Conservation (phyloP, 2,113 vertebrate genomes). For the Gymnobelideus leadbeateri region DNA sequence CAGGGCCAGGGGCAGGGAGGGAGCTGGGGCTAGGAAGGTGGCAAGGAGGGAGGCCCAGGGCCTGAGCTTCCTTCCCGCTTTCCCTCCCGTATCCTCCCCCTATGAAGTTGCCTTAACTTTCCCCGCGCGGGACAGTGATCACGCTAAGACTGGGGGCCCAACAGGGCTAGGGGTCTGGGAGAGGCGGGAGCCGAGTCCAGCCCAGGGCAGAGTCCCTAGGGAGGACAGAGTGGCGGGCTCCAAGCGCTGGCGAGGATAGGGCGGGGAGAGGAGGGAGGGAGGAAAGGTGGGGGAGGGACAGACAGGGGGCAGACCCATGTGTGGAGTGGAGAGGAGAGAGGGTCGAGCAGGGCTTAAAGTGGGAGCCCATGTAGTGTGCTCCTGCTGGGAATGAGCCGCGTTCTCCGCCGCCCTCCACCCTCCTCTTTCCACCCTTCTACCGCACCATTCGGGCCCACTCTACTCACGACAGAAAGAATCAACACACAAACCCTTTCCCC, state of each 20-base stretch:
- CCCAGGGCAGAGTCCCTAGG: slow-evolving; percentile 52
- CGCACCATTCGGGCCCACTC: slow-evolving; percentile 6
- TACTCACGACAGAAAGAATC: slow-evolving; percentile 14
- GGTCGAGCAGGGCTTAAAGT: neutral
- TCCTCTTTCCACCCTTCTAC: neutral
- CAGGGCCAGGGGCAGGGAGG: slow-evolving; percentile 50
- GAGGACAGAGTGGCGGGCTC: slow-evolving; percentile 63
- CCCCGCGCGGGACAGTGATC: slow-evolving; percentile 72
- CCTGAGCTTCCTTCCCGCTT: slow-evolving; percentile 42
- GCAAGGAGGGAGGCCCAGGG: slow-evolving; percentile 63
- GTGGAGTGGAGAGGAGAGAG: slow-evolving; percentile 17
- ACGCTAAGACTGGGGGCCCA: neutral
- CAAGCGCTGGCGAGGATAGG: slow-evolving; percentile 26
- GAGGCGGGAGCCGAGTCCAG: slow-evolving; percentile 58
- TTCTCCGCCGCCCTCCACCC: slow-evolving; percentile 37
- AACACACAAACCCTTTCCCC: neutral
- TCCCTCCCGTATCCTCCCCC: slow-evolving; percentile 57
- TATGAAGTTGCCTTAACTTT: slow-evolving; percentile 81
- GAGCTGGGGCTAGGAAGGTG: slow-evolving; percentile 9
- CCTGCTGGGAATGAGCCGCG: neutral
- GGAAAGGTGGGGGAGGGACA: slow-evolving; percentile 17
- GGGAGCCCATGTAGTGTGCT: neutral
- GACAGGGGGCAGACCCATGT: slow-evolving; percentile 10
- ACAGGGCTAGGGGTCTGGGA: slow-evolving; percentile 56
- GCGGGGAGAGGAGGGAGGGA: neutral